Evolutionary conservation across 1,140 invertebrate genomes (phyloP).

Genomic region (Drosophila burlai): DNA sequence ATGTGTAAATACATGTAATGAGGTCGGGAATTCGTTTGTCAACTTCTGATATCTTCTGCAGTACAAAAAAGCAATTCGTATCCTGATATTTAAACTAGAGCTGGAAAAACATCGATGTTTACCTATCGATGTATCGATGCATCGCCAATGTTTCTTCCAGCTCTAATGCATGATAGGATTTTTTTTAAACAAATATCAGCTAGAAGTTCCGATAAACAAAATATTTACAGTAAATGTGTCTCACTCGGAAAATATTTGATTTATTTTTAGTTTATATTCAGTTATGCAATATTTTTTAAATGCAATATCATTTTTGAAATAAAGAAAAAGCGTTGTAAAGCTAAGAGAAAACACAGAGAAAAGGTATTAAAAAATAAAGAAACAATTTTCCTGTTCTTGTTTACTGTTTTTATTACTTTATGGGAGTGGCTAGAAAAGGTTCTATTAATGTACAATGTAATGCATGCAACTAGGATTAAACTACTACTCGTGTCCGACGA

Average conservation of each 20-base stretch:
- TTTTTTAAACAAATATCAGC: neutral
- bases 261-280: neutral
- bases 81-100: neutral
- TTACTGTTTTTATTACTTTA: slow-evolving; percentile 47
- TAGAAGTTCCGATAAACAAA: neutral
- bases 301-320: slow-evolving; percentile 15
- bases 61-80: slow-evolving; percentile 16
- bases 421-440: slow-evolving; percentile 57
- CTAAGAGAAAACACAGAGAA: neutral
- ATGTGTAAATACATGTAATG: slow-evolving; percentile 7
- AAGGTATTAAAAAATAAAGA: neutral
- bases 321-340: neutral
- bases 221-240: neutral
- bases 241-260: neutral
- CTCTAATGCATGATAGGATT: neutral
- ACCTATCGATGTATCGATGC: too few relatives aligned
- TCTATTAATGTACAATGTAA: slow-evolving; percentile 72
- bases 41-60: neutral
- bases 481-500: slow-evolving; percentile 40
- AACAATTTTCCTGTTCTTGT: neutral
- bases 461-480: slow-evolving; percentile 66
- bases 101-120: too few relatives aligned
- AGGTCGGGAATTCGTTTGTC: neutral
- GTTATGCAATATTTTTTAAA: slow-evolving; percentile 1
- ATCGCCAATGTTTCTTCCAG: too few relatives aligned